These are phyloP conservation scores for Paracentrotus lividus DNA, from an alignment of 53 echinoderm and acorn worm species.

Conservation along the genomic window DNA sequence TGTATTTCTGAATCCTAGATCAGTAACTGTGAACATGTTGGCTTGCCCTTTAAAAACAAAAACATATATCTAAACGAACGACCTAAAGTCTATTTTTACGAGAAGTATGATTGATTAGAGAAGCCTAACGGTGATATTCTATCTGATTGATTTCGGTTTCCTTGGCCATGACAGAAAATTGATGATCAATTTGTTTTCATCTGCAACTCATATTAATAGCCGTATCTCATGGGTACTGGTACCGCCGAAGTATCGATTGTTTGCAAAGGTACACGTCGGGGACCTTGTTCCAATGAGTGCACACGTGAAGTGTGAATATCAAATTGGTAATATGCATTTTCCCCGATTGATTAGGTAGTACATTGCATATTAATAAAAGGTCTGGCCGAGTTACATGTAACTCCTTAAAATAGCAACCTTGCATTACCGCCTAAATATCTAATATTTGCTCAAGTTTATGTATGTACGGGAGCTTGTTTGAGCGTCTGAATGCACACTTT, in stretches of 20 bases:
- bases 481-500: background rate
- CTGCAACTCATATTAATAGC: background rate
- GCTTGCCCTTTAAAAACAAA: no score
- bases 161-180: background rate
- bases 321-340: background rate
- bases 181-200: constrained; percentile 41
- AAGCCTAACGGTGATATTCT: background rate
- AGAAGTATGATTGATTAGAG: background rate
- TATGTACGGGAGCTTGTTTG: background rate
- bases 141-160: background rate
- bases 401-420: no score
- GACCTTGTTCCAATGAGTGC: background rate
- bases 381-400: no score
- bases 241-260: background rate
- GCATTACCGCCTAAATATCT: background rate
- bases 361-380: no score
- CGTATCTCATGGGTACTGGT: background rate
- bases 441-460: background rate
- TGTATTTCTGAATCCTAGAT: no score
- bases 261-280: no score
- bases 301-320: background rate
- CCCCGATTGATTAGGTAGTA: no score
- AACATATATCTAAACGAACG: background rate
- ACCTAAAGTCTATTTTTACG: background rate
- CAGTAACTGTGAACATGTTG: no score